phyloP scores from a whole-genome alignment of 2,888 invertebrate species.

The Heliconius ethilla region DNA sequence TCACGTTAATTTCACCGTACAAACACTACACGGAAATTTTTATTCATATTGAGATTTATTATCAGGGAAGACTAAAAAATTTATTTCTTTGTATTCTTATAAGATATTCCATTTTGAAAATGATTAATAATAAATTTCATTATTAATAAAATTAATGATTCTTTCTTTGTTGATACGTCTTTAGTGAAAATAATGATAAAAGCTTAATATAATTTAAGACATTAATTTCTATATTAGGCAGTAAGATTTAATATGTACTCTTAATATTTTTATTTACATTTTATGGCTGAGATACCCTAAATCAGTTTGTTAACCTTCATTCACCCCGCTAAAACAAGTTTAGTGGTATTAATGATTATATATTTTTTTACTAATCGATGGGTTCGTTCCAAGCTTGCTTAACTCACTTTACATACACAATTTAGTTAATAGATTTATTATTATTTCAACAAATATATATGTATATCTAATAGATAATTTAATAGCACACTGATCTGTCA shows the following conservation, averaged over 20 bases:
- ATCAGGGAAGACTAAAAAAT: not conserved
- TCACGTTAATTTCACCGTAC: not conserved
- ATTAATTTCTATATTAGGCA: too few relatives aligned
- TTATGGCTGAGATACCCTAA: not conserved
- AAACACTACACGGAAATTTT: not conserved
- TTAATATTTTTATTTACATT: not conserved
- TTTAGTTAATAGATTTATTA: not conserved
- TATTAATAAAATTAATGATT: not conserved
- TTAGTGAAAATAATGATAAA: too few relatives aligned
- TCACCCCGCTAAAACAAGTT: not conserved
- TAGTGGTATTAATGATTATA: not conserved
- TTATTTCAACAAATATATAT: conserved; percentile 20
- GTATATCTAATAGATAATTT: conserved; percentile 19
- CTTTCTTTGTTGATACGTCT: too few relatives aligned
- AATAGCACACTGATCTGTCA: conserved; percentile 24
- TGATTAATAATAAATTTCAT: not conserved
- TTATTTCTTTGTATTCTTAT: not conserved
- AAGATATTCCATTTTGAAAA: not conserved
- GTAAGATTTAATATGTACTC: not conserved
- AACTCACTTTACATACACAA: not conserved
- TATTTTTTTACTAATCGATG: not conserved
- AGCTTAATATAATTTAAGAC: too few relatives aligned
- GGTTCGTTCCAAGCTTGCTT: not conserved
- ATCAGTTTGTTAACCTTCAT: not conserved
- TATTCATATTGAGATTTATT: not conserved